These are phyloP conservation scores for Tetrax tetrax DNA, from an alignment of 2,113 vertebrate species.

Conservation along the genomic window DNA sequence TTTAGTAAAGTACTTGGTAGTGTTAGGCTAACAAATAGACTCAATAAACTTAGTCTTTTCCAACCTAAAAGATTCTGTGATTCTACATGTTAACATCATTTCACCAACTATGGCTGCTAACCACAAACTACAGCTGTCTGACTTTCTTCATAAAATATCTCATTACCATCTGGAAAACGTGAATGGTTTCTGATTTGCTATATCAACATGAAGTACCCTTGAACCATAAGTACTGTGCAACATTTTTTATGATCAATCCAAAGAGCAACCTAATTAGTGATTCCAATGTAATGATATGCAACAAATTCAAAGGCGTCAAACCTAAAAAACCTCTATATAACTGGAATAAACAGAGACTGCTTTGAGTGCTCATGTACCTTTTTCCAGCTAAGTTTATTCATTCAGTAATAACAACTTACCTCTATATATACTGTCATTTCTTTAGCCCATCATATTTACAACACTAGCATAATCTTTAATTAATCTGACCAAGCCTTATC, in stretches of 20 bases:
- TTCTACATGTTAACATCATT: background rate
- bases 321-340: background rate
- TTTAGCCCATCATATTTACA: background rate
- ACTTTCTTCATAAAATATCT: background rate
- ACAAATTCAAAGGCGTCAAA: background rate
- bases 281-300: background rate
- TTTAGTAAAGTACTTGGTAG: background rate
- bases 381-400: background rate
- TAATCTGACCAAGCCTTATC: background rate
- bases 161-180: background rate
- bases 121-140: background rate
- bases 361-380: background rate
- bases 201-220: background rate
- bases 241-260: background rate
- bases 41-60: background rate
- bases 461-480: background rate
- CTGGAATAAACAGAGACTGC: background rate
- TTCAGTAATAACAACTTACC: background rate
- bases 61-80: background rate
- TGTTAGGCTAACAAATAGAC: background rate
- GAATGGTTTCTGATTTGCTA: background rate
- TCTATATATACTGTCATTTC: background rate
- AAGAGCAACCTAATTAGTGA: background rate
- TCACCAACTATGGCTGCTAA: background rate
- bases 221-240: background rate